These are phyloP conservation scores for Probaryconus sp. DNA, from an alignment of 1,140 invertebrate genomes.

Conservation along the genomic window DNA sequence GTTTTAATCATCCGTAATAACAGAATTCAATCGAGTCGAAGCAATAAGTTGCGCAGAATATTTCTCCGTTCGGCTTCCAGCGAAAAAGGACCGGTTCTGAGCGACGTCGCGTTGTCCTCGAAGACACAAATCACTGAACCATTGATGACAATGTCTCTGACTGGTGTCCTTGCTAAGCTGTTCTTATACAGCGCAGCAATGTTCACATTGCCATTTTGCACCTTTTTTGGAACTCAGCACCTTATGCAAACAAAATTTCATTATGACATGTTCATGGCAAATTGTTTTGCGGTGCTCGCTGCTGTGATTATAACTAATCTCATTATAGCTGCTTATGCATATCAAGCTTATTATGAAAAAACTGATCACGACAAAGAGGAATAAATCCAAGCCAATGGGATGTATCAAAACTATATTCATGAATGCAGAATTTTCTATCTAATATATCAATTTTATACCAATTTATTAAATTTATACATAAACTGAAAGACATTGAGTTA, in stretches of 20 bases:
- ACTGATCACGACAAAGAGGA: conserved; percentile 77
- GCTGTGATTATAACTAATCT: conserved; percentile 88
- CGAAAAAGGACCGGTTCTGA: conserved; percentile 27
- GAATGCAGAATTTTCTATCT: conserved; percentile 30
- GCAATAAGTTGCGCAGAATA: conserved; percentile 59
- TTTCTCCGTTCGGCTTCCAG: conserved; percentile 50
- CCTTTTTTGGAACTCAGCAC: conserved; percentile 84
- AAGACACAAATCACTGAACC: conserved; percentile 25
- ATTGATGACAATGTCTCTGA: conserved; percentile 60
- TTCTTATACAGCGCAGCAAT: conserved; percentile 89
- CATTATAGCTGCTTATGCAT: conserved; percentile 88
- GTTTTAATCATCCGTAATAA: conserved; percentile 74
- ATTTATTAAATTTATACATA: too few relatives aligned
- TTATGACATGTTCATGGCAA: conserved; percentile 81
- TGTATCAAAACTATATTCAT: conserved; percentile 58
- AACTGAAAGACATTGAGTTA: too few relatives aligned
- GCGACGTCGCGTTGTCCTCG: conserved; percentile 5
- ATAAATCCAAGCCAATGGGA: too few relatives aligned
- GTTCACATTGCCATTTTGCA: conserved; percentile 88
- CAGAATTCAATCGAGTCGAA: conserved; percentile 71
- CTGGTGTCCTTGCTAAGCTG: conserved; percentile 80
- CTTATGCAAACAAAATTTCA: conserved; percentile 82
- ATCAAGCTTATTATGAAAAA: conserved; percentile 86
- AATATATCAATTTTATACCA: too few relatives aligned
- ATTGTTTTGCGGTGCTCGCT: conserved; percentile 85